A percentile compares a stretch with the other conserved stretches of the same genome.
These are phyloP conservation scores for Archips xylosteana DNA, from an alignment of 2,888 invertebrate genomes.

Conservation along the genomic window DNA sequence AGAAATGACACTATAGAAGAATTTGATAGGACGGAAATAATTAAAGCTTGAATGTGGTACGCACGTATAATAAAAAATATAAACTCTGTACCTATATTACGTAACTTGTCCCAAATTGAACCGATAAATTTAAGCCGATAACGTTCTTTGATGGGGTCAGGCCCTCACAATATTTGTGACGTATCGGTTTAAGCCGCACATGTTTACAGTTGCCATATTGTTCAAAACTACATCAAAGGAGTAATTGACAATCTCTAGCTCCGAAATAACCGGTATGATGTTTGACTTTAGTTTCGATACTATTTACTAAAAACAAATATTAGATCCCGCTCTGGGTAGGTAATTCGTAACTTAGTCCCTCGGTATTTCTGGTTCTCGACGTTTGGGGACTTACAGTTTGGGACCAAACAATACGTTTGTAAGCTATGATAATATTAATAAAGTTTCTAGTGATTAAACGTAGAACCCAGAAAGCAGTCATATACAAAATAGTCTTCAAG, in stretches of 20 bases:
- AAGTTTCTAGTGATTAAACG: neutral
- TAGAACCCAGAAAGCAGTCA: neutral
- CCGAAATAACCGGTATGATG: slow-evolving; percentile 27
- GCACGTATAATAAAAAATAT: neutral
- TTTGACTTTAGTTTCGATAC: slow-evolving; percentile 38
- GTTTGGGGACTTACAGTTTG: slow-evolving; percentile 22
- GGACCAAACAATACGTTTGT: slow-evolving; percentile 1
- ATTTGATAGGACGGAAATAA: neutral
- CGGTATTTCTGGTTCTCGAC: slow-evolving; percentile 13
- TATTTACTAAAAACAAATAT: slow-evolving; percentile 41
- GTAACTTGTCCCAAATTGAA: slow-evolving; percentile 10
- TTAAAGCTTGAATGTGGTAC: neutral
- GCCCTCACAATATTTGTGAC: slow-evolving; percentile 26
- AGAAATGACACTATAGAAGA: too few relatives aligned
- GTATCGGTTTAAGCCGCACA: slow-evolving; percentile 19
- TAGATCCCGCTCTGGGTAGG: slow-evolving; percentile 8
- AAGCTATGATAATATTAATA: neutral
- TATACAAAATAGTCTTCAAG: neutral
- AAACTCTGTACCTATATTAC: neutral
- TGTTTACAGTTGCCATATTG: slow-evolving; percentile 36
- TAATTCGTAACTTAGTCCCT: slow-evolving; percentile 21
- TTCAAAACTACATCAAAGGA: slow-evolving; percentile 32
- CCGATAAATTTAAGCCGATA: slow-evolving; percentile 20
- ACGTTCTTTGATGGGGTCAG: slow-evolving; percentile 30
- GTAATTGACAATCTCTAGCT: slow-evolving; percentile 31